A percentile compares a stretch with the other conserved stretches of the same genome.
Evolutionary conservation across 2,888 invertebrate genomes (phyloP).

Genomic region (Orgyia antiqua): DNA sequence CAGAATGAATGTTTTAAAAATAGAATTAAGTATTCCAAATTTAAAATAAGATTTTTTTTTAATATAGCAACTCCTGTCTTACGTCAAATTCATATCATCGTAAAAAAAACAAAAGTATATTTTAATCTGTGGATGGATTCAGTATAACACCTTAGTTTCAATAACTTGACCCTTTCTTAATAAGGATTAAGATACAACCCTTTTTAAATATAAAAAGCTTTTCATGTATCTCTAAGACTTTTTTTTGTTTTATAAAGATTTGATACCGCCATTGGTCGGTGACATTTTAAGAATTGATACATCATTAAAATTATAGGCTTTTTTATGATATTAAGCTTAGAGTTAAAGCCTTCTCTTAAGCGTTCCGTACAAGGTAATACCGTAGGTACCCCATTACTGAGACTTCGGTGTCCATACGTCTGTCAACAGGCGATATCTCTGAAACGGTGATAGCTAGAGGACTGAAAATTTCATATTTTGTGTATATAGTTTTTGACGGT

Average conservation of each 20-base stretch:
- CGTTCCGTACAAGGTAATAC: no score
- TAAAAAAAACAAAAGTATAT: conserved; percentile 32
- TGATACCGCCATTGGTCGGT: conserved; percentile 35
- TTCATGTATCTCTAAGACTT: conserved; percentile 49
- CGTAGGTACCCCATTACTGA: no score
- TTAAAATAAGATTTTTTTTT: conserved; percentile 41
- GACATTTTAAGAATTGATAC: conserved; percentile 27
- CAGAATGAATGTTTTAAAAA: no score
- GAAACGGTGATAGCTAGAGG: no score
- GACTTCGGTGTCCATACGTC: no score
- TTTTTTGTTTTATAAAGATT: conserved; percentile 37
- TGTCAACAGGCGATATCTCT: no score
- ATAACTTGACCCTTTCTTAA: conserved; percentile 64
- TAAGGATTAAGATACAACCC: conserved; percentile 73
- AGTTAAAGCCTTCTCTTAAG: no score
- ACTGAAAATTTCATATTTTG: no score
- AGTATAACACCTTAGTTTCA: conserved; percentile 67
- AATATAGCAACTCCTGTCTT: conserved; percentile 53
- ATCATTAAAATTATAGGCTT: conserved; percentile 21
- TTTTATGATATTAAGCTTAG: no score
- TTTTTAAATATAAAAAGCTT: conserved; percentile 72
- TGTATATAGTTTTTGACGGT: no score
- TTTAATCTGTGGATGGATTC: conserved; percentile 59
- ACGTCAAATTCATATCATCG: conserved; percentile 41
- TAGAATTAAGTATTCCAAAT: no score